Base-by-base conservation (phyloP, 1,140 invertebrate genomes). In the Ceratina australensis region DNA sequence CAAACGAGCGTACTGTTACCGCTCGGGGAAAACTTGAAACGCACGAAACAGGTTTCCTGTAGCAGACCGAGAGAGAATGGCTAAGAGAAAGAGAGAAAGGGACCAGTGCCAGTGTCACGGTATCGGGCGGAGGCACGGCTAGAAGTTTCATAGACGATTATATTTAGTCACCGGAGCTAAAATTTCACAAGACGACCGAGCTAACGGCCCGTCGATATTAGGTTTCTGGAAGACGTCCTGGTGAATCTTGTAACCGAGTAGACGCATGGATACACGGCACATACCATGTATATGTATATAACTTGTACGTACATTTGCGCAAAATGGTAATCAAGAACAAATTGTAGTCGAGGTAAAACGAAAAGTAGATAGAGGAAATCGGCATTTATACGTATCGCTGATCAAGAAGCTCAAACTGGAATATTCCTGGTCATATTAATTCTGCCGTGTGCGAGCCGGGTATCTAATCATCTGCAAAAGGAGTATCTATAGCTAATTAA, bases 1-100 rank as follows among this genome's bases (percentile, higher is more conserved):
- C 68, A 77, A 80, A 80, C 52, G 47, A 42, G 79, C 79, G 65
- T 68, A 77, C 72, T 75, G 78, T 80, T 80, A 76, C 72, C 49
- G 60, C 61, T 79, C 49, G 60, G 67, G 63, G 77, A 79, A 79
- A 79, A 74, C 77, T 74, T 74, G 77, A 79, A 78, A 72, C 75
- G 65, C 59, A 26, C 18, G 68, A 15, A 79, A 79, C 77, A 79
- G 77, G 77, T 79, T 79, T 79, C 63, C 61, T 78, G 63, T 18
- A 75, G 26, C 47, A 76, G 65, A 82, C 28, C 42, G 59, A 65
- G 13, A 63, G n/a, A 60, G 52, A 59, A 20, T 12, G 24, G 3
- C 10, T 16, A 57, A 77, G 49, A 52, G 57, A 16, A 16, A 26
- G 54, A 68, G 54, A 13, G 57, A 77, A 22, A n/a, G 13, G n/a